Conservation (phyloP, 1,140 invertebrate genomes). For the Pachypeltis micranthus region DNA sequence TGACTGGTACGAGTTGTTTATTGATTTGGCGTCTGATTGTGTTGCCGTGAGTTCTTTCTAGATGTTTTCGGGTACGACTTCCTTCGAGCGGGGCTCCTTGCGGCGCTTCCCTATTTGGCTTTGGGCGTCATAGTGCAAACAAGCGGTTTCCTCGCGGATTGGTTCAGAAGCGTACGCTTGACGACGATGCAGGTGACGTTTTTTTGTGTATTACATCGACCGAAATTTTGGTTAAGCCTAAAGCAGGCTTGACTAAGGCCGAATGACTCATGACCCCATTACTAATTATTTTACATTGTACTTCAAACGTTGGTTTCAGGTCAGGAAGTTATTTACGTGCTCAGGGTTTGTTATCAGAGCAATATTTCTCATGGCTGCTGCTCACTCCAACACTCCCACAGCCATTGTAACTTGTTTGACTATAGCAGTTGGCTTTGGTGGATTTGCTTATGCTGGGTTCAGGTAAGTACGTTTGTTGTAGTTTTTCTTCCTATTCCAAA, state of each 20-base stretch:
- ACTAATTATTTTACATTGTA: no score
- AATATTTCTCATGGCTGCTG: conserved; percentile 68
- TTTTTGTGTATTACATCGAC: not conserved
- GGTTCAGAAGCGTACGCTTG: conserved; percentile 49
- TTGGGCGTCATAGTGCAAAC: conserved; percentile 71
- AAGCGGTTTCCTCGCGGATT: conserved; percentile 71
- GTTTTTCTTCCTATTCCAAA: no score
- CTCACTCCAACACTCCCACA: conserved; percentile 48
- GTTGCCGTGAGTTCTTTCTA: conserved; percentile 31
- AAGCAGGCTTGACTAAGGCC: no score
- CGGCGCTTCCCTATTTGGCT: conserved; percentile 72
- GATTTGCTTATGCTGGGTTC: conserved; percentile 79
- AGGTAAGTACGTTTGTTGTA: conserved; percentile 39
- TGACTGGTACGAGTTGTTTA: no score
- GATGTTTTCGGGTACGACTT: conserved; percentile 60
- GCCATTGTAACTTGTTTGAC: conserved; percentile 63
- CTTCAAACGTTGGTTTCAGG: no score
- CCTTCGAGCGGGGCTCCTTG: conserved; percentile 62
- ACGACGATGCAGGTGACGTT: conserved; percentile 49
- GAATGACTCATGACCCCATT: no score
- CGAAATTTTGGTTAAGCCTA: conserved; percentile 53
- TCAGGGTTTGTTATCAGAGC: conserved; percentile 68
- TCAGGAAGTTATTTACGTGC: conserved; percentile 61
- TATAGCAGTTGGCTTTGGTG: conserved; percentile 76
- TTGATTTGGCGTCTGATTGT: not conserved